phyloP scores from a whole-genome alignment of 2,113 vertebrate genomes.

The Hippocampus zosterae region DNA sequence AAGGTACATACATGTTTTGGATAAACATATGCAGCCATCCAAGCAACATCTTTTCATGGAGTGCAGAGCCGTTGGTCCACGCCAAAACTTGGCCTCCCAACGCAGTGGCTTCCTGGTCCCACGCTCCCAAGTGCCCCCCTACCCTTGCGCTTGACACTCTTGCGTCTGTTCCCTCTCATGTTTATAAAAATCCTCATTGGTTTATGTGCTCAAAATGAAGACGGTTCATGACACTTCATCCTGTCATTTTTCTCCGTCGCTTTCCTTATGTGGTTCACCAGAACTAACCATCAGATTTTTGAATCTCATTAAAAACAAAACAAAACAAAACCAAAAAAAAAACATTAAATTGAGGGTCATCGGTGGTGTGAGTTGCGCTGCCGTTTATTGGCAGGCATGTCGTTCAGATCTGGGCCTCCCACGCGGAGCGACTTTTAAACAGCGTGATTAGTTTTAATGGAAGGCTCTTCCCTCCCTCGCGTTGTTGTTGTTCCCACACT shows the following conservation, averaged over 20 bases:
- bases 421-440: constrained; percentile 29
- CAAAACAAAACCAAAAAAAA: background rate
- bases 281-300: constrained; percentile 1
- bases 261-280: constrained; percentile 8
- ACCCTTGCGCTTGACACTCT: background rate
- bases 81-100: no score
- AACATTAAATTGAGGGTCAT: constrained; percentile 8
- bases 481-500: constrained; percentile 39
- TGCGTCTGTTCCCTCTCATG: background rate
- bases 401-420: constrained; percentile 39
- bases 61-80: no score
- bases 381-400: constrained; percentile 15
- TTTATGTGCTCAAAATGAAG: background rate
- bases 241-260: background rate
- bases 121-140: background rate
- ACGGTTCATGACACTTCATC: constrained; percentile 18
- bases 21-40: no score
- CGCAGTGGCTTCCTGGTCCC: background rate
- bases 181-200: background rate
- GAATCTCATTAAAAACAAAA: background rate
- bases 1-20: no score
- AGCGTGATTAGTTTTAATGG: constrained; percentile 51
- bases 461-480: constrained; percentile 26
- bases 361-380: background rate
- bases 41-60: no score